These are phyloP conservation scores for Glaucomys volans DNA, from an alignment of 2,113 vertebrate genomes.

Conservation along the genomic window DNA sequence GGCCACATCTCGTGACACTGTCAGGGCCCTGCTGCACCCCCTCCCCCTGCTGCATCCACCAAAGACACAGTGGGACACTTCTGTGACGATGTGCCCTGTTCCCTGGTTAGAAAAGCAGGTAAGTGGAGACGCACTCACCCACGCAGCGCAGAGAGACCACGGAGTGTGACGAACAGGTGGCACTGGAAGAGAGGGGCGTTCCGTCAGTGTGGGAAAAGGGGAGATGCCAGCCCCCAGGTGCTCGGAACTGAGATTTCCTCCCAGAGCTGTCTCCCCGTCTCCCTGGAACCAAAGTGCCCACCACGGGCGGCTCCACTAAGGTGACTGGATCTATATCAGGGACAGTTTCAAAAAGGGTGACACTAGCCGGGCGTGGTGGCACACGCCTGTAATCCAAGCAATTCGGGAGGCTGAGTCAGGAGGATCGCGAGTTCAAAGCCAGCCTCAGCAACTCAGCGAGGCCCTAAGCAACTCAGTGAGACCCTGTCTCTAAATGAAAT, in stretches of 20 bases:
- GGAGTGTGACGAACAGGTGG: slow-evolving; percentile 72
- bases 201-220: neutral
- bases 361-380: too few relatives aligned
- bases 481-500: too few relatives aligned
- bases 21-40: neutral
- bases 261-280: neutral
- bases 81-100: accelerated
- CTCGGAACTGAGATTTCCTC: too few relatives aligned
- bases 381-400: too few relatives aligned
- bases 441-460: too few relatives aligned
- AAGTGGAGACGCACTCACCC: slow-evolving; percentile 75
- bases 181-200: slow-evolving; percentile 73
- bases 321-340: accelerated
- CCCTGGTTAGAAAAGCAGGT: neutral
- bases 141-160: slow-evolving; percentile 88
- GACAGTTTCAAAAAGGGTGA: too few relatives aligned
- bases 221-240: neutral
- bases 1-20: too few relatives aligned
- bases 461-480: too few relatives aligned
- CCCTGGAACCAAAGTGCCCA: neutral
- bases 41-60: neutral
- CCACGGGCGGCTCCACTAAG: accelerated
- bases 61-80: neutral
- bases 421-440: too few relatives aligned
- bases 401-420: too few relatives aligned